A percentile compares a stretch with the other conserved stretches of the same genome.
Evolutionary conservation across 2,888 invertebrate species (phyloP).

Genomic region (Nezara viridula): DNA sequence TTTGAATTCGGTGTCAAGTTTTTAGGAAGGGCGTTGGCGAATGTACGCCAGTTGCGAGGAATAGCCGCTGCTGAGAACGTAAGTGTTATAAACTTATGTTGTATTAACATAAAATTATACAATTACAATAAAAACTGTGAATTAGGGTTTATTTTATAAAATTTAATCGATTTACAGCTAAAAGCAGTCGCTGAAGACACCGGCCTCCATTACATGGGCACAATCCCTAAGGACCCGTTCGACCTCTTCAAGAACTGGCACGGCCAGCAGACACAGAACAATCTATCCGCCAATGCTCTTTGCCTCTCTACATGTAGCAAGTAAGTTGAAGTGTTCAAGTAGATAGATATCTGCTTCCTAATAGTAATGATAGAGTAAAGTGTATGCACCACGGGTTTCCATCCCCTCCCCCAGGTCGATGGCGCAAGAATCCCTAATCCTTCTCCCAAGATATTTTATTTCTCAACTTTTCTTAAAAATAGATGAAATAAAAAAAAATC

Average conservation of each 20-base stretch:
- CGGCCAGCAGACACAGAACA: conserved; percentile 65
- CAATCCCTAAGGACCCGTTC: conserved; percentile 69
- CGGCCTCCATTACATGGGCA: conserved; percentile 69
- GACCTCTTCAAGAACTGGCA: conserved; percentile 71
- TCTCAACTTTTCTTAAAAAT: too few relatives aligned
- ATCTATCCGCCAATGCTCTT: conserved; percentile 67
- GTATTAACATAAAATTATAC: not conserved
- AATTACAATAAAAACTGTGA: not conserved
- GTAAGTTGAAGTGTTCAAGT: conserved; percentile 67
- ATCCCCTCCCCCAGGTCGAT: too few relatives aligned
- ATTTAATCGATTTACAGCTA: conserved; percentile 55
- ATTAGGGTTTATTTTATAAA: not conserved
- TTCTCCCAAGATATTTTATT: too few relatives aligned
- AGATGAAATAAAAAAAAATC: too few relatives aligned
- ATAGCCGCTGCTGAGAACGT: conserved; percentile 5
- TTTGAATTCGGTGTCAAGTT: conserved; percentile 35
- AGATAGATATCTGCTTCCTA: not conserved
- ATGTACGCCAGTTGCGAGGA: not conserved
- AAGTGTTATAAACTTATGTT: not conserved
- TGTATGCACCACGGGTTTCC: too few relatives aligned
- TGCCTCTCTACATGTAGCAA: conserved; percentile 70
- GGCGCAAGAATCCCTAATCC: too few relatives aligned
- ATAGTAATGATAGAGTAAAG: too few relatives aligned
- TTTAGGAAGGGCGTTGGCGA: not conserved
- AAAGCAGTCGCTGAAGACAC: conserved; percentile 65